These are phyloP conservation scores for Rhagonycha fulva DNA, from an alignment of 2,888 invertebrate genomes.

Conservation along the genomic window DNA sequence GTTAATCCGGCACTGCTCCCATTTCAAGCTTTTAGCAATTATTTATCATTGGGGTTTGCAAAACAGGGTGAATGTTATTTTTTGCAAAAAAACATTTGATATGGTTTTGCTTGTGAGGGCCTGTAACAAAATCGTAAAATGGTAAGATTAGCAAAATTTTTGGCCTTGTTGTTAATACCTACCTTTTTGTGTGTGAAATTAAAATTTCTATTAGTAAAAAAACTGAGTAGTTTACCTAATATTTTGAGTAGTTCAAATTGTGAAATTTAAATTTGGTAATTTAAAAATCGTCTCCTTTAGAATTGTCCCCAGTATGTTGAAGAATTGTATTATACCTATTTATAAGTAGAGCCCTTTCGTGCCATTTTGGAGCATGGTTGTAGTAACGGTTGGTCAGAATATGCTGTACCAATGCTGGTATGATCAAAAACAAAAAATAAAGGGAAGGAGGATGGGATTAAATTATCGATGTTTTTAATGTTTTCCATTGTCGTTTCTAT, in stretches of 20 bases:
- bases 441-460: conserved; percentile 56
- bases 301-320: conserved; percentile 1
- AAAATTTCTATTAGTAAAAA: not conserved
- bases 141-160: not conserved
- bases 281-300: not conserved
- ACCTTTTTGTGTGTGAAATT: not conserved
- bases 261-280: not conserved
- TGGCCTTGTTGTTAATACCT: not conserved
- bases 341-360: conserved; percentile 45
- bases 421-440: conserved; percentile 37
- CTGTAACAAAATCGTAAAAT: not conserved
- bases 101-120: not conserved
- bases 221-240: not conserved
- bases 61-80: not conserved
- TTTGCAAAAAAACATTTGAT: not conserved
- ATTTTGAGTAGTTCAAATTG: not conserved
- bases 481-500: conserved; percentile 31
- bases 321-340: conserved; percentile 6
- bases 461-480: conserved; percentile 29
- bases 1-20: no score
- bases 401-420: conserved; percentile 53
- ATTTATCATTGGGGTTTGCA: not conserved
- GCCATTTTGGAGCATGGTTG: conserved; percentile 55
- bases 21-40: not conserved
- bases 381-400: conserved; percentile 50